Evolutionary conservation across 2,113 vertebrate species (phyloP).

Genomic region (Tonatia bakeri): DNA sequence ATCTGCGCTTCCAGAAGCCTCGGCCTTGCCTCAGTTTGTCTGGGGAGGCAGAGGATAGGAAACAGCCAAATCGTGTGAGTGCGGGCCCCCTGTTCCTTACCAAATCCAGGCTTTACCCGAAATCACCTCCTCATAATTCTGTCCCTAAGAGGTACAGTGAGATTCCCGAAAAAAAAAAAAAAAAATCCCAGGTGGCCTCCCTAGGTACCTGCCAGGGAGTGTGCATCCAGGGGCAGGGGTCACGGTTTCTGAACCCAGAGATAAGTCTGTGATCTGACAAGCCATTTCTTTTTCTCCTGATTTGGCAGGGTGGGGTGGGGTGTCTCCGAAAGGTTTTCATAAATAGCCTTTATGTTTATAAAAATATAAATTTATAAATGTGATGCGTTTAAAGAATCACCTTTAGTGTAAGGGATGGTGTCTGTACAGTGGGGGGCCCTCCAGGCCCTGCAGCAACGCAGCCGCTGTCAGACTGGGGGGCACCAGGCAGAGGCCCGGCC

Average conservation of each 20-base stretch:
- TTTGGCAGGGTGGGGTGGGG: background rate
- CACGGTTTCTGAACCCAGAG: background rate
- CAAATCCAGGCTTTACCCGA: background rate
- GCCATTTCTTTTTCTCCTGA: background rate
- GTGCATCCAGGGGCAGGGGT: background rate
- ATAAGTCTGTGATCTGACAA: background rate
- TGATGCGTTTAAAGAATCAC: background rate
- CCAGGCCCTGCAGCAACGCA: background rate
- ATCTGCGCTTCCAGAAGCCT: background rate
- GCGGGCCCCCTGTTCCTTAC: background rate
- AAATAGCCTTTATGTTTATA: background rate
- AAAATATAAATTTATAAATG: background rate
- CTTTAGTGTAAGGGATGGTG: background rate
- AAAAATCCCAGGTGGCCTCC: background rate
- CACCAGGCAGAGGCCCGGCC: rapidly evolving
- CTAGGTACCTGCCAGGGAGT: background rate
- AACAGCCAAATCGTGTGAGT: background rate
- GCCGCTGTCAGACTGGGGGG: background rate
- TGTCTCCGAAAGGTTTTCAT: background rate
- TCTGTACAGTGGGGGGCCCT: background rate
- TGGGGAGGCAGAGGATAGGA: background rate
- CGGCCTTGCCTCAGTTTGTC: background rate
- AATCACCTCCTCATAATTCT: background rate
- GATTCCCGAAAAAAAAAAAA: background rate
- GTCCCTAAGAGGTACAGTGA: background rate